These are phyloP conservation scores for Ahaetulla prasina DNA, from an alignment of 2,113 vertebrate species.

Conservation along the genomic window DNA sequence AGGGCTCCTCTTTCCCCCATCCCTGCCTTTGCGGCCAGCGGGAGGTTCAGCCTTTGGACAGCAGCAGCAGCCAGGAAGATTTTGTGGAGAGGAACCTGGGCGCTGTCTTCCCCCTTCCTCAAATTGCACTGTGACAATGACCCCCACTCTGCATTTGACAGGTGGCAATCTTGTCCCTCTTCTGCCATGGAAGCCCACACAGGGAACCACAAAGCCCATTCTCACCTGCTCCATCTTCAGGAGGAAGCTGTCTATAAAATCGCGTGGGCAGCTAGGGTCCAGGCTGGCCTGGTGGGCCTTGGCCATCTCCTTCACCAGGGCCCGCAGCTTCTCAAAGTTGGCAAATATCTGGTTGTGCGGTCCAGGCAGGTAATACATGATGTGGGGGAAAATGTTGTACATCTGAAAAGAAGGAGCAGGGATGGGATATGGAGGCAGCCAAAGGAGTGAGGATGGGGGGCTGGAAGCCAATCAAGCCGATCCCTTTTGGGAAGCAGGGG, in stretches of 20 bases:
- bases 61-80: background rate
- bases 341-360: constrained; percentile 41
- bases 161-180: background rate
- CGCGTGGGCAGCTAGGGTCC: background rate
- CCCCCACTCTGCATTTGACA: background rate
- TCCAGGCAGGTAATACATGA: constrained; percentile 41
- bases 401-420: constrained; percentile 1
- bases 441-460: background rate
- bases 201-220: background rate
- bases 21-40: background rate
- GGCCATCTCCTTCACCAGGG: constrained; percentile 38
- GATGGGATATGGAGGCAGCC: background rate
- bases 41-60: background rate
- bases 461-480: background rate
- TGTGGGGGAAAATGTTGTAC: constrained; percentile 40
- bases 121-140: background rate
- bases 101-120: background rate
- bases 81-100: background rate
- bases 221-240: constrained; percentile 41
- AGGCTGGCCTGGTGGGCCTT: constrained; percentile 9
- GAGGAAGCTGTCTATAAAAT: constrained; percentile 49
- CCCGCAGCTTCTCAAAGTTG: constrained; percentile 37
- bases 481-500: too few species aligned
- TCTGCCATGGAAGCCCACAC: background rate
- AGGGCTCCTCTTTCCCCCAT: background rate